Evolutionary conservation across 2,797 vertebrate genomes (phyloP).

Genomic region (Emydoidea blandingii): DNA sequence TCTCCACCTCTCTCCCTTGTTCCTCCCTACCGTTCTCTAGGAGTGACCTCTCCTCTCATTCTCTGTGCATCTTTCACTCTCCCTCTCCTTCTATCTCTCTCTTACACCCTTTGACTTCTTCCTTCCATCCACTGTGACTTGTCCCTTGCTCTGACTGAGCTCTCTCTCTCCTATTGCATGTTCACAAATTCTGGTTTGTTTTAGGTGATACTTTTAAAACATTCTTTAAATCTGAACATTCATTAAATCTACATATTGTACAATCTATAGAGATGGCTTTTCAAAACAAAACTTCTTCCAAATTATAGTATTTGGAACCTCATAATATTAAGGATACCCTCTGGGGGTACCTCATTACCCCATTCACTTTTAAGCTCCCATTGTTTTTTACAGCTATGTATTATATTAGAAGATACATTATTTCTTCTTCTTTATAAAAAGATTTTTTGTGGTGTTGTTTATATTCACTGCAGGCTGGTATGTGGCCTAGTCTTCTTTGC

Average conservation of each 20-base stretch:
- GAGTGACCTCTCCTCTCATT: background rate
- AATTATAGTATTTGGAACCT: background rate
- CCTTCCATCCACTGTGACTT: background rate
- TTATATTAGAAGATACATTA: background rate
- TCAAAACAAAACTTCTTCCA: background rate
- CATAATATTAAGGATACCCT: background rate
- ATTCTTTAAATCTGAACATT: background rate
- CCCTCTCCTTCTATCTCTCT: background rate
- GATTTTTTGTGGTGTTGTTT: background rate
- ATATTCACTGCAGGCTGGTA: conserved; percentile 38
- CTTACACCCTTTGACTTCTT: background rate
- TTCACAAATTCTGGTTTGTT: background rate
- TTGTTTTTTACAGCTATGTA: background rate
- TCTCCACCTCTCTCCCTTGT: background rate
- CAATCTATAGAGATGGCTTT: background rate
- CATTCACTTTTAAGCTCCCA: background rate
- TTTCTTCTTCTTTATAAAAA: background rate
- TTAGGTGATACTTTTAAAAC: background rate
- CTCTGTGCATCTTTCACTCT: background rate
- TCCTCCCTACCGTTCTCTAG: background rate
- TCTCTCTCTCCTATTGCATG: background rate
- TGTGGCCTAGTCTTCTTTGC: conserved; percentile 32
- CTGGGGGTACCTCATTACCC: background rate
- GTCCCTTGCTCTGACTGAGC: background rate
- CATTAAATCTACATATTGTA: background rate